Evolutionary conservation across 1,140 invertebrate species (phyloP), one percentile per base, ranked within the genome.

Genomic region (Cecropterus lyciades): DNA sequence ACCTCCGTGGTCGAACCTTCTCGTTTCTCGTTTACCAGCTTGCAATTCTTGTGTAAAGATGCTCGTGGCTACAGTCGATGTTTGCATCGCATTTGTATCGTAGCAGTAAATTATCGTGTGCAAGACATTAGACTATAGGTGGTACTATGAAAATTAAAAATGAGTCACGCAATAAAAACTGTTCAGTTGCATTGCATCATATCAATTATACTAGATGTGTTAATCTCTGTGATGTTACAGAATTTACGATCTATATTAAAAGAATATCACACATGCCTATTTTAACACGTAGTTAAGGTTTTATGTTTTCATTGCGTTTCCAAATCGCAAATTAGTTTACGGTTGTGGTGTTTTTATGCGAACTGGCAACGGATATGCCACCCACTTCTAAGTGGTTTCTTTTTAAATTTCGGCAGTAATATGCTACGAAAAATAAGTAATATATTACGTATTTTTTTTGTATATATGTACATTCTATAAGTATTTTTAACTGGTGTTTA

Each of bases 121-220:
- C 30, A 4, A 37, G 33, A n/a, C 33, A 37, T n/a, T 37, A 37
- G 7, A 11, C 10, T 37, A 37, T 37, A 6, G 33, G 11, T 11
- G 33, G 11, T 48, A 48, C 16, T 20, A 24, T 11, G 15, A 48
- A 48, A 48, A n/a, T 16, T 11, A 48, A 48, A 48, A 48, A n/a
- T 55, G 33, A 55, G 10, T 55, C 52, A 55, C 33, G 52, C 52
- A 14, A 55, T 37, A 15, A 20, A 42, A 55, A 17, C 1, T 30
- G 15, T 53, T 33, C 30, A 15, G 33, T n/a, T 55, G 15, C 10
- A 55, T 17, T 37, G 51, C 30, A 16, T 46, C 43, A 46, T 16
- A 33, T 24, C 16, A 53, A 40, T 53, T 53, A 53, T 14, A 53
- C 30, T 16, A 17, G 30, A 55, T 55, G 15, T 37, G 33, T 37